These are phyloP conservation scores for Pantherophis vulpinus DNA, from an alignment of 2,797 vertebrate genomes.

Conservation along the genomic window DNA sequence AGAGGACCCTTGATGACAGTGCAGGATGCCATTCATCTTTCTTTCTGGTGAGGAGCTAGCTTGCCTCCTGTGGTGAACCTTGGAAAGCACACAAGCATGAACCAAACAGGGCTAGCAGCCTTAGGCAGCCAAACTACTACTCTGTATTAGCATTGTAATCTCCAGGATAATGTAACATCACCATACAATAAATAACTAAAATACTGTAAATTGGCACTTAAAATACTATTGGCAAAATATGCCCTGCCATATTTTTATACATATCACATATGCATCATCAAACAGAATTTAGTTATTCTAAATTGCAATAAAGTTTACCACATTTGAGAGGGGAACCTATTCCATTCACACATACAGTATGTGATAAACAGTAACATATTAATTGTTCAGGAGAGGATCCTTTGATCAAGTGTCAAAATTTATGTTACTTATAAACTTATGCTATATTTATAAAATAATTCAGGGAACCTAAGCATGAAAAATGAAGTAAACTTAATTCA, in stretches of 20 bases:
- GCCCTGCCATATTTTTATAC: background rate
- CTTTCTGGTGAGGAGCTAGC: background rate
- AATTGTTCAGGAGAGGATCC: background rate
- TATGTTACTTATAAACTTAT: background rate
- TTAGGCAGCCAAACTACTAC: background rate
- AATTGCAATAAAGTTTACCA: background rate
- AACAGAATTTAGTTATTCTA: background rate
- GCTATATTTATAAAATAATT: background rate
- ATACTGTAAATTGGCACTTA: background rate
- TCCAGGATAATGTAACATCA: background rate
- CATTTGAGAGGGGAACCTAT: background rate
- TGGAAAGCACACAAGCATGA: background rate
- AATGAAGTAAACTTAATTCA: background rate
- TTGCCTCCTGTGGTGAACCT: background rate
- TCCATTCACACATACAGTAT: background rate
- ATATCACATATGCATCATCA: background rate
- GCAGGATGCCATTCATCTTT: background rate
- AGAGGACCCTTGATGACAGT: background rate
- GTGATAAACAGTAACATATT: background rate
- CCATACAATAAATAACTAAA: background rate
- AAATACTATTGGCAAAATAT: background rate
- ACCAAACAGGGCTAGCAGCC: background rate
- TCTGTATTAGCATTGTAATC: background rate
- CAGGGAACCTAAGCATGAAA: background rate
- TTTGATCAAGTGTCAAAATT: background rate